Conservation (phyloP, 2,888 invertebrate genomes). For the Copidosoma aretas region DNA sequence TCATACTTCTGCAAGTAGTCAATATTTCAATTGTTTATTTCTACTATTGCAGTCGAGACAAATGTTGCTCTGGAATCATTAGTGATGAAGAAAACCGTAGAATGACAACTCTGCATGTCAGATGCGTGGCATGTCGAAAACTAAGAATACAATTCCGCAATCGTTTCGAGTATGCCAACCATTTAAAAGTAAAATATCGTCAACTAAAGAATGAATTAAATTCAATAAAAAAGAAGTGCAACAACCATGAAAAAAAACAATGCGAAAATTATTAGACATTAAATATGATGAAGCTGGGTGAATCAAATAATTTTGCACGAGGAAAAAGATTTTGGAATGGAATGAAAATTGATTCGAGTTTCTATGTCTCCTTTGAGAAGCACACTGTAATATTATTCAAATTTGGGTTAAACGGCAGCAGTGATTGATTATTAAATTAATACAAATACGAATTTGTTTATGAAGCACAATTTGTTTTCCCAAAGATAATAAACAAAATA, state of each 20-base stretch:
- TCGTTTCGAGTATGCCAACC: not conserved
- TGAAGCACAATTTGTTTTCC: no score
- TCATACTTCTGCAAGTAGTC: not conserved
- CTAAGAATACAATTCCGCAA: not conserved
- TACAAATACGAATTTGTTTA: no score
- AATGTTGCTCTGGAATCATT: conserved; percentile 17
- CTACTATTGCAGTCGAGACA: conserved; percentile 10
- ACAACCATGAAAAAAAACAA: conserved; percentile 6
- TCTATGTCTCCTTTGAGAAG: no score
- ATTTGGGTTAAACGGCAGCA: no score
- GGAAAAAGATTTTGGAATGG: no score
- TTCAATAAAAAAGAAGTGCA: conserved; percentile 6
- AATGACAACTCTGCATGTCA: not conserved
- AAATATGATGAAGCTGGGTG: no score
- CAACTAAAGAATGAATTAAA: conserved; percentile 6
- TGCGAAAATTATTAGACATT: no score
- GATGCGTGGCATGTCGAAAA: conserved; percentile 17
- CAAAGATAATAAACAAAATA: no score
- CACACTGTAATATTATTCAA: no score
- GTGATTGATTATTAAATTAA: no score
- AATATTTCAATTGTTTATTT: conserved; percentile 18
- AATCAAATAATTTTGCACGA: no score
- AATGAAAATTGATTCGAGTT: no score
- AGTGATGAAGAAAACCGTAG: conserved; percentile 9
- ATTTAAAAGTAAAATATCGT: conserved; percentile 10